Base-by-base conservation (phyloP, 2,888 invertebrate genomes). In the Tachystola acroxantha region DNA sequence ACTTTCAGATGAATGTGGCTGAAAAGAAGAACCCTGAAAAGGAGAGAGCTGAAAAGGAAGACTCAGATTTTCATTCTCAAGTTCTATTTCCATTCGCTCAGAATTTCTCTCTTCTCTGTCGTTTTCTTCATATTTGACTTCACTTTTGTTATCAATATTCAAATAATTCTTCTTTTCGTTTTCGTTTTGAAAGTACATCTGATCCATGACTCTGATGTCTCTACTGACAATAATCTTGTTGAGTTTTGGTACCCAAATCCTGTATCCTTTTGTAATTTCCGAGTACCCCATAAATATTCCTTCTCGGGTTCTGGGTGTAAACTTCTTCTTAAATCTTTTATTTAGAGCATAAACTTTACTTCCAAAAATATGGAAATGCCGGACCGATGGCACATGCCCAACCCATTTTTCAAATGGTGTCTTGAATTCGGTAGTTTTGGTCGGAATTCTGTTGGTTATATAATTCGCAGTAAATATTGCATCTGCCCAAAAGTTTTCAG, bases 381-480 rank as follows among this genome's bases (percentile, higher is more conserved):
- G 19, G 19, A 6, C 19, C 2, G 3, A 2, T 20, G 20, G 20
- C 2, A 5, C 2, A 7, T 9, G 2, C 2, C 20, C 20, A 20
- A 20, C 6, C 20, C 20, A 20, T 6, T 9, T 20, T 20, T 20
- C 5, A 6, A 20, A 20, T 20, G 20, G 20, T 3, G 5, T 20
- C 1, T 20, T 9, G 9, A 2, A 2, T 20, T 20, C 5, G 9
- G 9, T 2, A 20, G 3, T 5, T 6, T 20, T 20, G 2, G 3
- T 7, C 6, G 6, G 2, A 5, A 36, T 34, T 16, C 42, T 12
- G 22, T 42, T 36, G 10, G 19, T 26, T 9, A 32, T 9, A 19
- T 42, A 39, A 10, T 39, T 39, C 6, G 39, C 36, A 24, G 42
- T 36, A 7, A 6, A 6, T 11, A 39, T 34, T 10, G 40, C 38